phyloP scores from a whole-genome alignment of 2,888 invertebrate species.

The Ommatoiulus sabulosus region DNA sequence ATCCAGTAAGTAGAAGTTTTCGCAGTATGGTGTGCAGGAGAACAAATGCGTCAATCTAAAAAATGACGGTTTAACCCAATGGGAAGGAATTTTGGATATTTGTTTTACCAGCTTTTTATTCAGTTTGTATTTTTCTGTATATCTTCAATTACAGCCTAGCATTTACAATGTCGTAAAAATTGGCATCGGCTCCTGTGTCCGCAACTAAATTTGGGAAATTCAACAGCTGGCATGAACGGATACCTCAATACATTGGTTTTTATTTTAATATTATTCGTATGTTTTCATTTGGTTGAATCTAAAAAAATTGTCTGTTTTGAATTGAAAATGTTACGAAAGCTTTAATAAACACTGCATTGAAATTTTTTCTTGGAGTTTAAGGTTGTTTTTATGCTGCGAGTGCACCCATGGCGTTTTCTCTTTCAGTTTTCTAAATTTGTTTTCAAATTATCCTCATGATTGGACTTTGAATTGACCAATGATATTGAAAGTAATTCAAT shows the following conservation, averaged over 20 bases:
- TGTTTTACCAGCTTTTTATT: no score
- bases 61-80: neutral
- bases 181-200: neutral
- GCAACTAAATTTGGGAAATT: neutral
- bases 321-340: no score
- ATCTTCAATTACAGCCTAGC: slow-evolving; percentile 2
- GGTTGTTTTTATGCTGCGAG: no score
- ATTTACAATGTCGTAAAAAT: slow-evolving; percentile 41
- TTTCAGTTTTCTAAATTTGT: neutral
- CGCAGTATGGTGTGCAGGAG: neutral
- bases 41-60: neutral
- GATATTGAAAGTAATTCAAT: neutral
- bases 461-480: neutral
- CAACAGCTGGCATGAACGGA: neutral
- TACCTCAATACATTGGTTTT: neutral
- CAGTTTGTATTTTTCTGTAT: no score
- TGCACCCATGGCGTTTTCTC: no score
- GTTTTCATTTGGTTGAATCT: no score
- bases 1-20: slow-evolving; percentile 25
- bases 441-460: neutral
- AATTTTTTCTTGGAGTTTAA: no score
- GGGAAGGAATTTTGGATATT: no score
- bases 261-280: no score
- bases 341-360: no score
- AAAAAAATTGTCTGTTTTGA: no score